Percentiles rank a stretch among this genome's conserved stretches.
phyloP scores from a whole-genome alignment of 2,797 vertebrate genomes.

The Caiman crocodilus region DNA sequence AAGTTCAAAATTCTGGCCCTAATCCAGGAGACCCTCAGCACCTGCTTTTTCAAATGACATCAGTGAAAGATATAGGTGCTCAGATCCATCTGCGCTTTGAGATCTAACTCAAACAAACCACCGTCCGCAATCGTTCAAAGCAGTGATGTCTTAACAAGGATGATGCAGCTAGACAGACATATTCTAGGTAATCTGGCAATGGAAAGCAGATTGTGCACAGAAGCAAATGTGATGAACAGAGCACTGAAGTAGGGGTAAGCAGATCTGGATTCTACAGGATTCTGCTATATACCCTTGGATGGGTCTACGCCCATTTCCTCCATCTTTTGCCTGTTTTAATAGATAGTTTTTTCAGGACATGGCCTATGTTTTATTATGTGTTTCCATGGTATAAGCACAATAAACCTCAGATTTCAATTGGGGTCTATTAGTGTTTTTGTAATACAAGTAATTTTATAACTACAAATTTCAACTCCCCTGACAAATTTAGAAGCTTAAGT shows the following conservation, averaged over 20 bases:
- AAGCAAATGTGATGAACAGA: background rate
- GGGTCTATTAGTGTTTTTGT: background rate
- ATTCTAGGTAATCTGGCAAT: fast-evolving
- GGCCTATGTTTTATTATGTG: background rate
- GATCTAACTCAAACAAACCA: background rate
- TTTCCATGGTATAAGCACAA: background rate
- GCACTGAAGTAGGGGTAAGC: background rate
- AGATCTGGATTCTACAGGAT: background rate
- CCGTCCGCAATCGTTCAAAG: background rate
- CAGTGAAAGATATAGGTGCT: background rate
- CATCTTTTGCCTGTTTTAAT: background rate
- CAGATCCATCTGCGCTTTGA: background rate
- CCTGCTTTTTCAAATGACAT: background rate
- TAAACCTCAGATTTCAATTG: background rate
- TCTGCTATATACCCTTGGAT: fast-evolving
- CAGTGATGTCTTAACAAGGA: background rate
- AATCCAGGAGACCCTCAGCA: background rate
- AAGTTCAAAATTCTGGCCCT: background rate
- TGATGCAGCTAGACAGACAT: fast-evolving
- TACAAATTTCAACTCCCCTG: background rate
- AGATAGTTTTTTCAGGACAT: background rate
- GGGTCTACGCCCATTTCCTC: background rate
- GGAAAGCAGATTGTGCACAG: background rate
- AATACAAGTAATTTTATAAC: background rate
- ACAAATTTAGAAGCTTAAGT: background rate